Evolutionary conservation across 2,888 invertebrate species (phyloP), one percentile per base, ranked within the genome.

Genomic region (Dione vanillae): DNA sequence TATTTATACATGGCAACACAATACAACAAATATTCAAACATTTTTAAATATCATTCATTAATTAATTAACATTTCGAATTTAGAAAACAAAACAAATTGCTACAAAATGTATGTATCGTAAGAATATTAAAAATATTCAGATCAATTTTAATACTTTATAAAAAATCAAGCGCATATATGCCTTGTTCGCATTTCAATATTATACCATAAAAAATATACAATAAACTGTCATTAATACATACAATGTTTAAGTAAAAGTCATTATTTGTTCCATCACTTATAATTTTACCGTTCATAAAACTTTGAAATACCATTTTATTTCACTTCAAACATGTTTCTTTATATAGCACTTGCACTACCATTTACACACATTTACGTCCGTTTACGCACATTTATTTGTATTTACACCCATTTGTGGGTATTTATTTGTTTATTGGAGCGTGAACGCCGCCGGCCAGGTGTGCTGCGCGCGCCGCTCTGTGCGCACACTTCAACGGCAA

Each of bases 401-500:
- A 19, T 49, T 49, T 49, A 19, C 11, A 10, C 19, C 2, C 27
- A 27, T 27, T 27, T 27, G 5, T 27, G 27, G 27, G 7, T 7
- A 16, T 61, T 61, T 73, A 73, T 67, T 74, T 73, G 41, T 54
- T 72, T 19, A 77, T 71, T 47, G 78, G 77, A 5, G 77, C 71
- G 69, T 98, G 98, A 78, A 95, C 94, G 8, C 97, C 98, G 68
- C 98, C 98, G 80, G 98, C 97, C 70, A 97, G 86, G 72, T 96
- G 96, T 82, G 97, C 97, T 67, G 95, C 94, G 74, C 96, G 94
- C 65, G 97, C 97, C 81, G 97, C 96, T 92, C 95, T 95, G 91
- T 98, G 98, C 83, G 96, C 96, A 79, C 97, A 96, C 80, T 96
- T 96, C 75, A 98, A 94, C 72, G 98, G 98, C 80, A 96, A 95